Evolutionary conservation across 1,140 invertebrate species (phyloP).

Genomic region (Sycophila sp.): DNA sequence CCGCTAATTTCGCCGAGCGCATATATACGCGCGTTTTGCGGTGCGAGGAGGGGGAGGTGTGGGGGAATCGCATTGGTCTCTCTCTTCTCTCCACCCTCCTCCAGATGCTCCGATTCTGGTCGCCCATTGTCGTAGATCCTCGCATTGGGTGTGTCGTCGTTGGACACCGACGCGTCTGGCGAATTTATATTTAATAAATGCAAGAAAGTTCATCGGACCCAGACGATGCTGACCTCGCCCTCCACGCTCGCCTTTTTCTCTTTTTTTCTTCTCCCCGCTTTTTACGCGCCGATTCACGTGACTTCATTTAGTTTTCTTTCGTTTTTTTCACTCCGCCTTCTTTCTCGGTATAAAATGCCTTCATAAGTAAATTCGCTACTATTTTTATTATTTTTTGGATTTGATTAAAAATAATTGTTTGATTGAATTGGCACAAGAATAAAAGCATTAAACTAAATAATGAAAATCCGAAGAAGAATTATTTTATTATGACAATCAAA

Average conservation of each 20-base stretch:
- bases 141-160: conserved; percentile 36
- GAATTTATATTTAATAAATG: conserved; percentile 33
- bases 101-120: no score
- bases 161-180: not conserved
- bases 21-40: not conserved
- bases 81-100: no score
- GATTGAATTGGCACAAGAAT: no score
- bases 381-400: no score
- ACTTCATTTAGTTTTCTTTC: no score
- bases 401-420: no score
- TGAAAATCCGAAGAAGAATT: no score
- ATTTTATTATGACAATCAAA: no score
- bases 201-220: conserved; percentile 22
- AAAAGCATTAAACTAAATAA: no score
- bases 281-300: not conserved
- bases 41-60: no score
- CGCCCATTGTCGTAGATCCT: conserved; percentile 18
- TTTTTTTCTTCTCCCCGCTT: not conserved
- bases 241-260: not conserved
- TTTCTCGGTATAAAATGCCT: not conserved
- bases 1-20: conserved; percentile 1
- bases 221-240: not conserved
- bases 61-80: not conserved
- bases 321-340: not conserved
- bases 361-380: not conserved